phyloP scores from a whole-genome alignment of 1,140 invertebrate species.

The Ditylenchus dipsaci region DNA sequence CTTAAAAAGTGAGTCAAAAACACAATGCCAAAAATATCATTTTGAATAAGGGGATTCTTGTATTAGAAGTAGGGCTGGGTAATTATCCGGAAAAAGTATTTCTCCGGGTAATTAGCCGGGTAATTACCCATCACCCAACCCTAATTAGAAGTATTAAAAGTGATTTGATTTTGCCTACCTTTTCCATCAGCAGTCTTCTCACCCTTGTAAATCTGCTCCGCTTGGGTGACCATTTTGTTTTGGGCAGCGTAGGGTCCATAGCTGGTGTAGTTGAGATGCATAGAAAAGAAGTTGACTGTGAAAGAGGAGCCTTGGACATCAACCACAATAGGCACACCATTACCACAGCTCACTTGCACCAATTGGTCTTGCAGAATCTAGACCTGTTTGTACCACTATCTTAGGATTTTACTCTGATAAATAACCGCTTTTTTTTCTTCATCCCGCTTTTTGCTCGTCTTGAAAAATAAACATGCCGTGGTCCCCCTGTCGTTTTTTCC shows the following conservation, averaged over 20 bases:
- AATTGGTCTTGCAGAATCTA: not conserved
- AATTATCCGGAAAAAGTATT: too few relatives aligned
- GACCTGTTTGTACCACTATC: too few relatives aligned
- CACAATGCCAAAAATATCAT: not conserved
- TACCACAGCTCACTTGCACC: constrained; percentile 12
- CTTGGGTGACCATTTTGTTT: constrained; percentile 34
- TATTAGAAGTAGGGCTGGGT: not conserved
- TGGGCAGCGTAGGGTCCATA: constrained; percentile 38
- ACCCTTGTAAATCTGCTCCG: constrained; percentile 33
- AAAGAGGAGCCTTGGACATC: not conserved
- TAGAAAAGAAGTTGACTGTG: constrained; percentile 21
- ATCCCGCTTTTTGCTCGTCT: not conserved
- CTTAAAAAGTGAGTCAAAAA: too few relatives aligned
- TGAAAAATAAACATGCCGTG: not conserved
- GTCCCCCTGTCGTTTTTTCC: too few relatives aligned
- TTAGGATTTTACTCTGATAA: not conserved
- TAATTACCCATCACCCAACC: too few relatives aligned
- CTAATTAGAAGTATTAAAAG: too few relatives aligned
- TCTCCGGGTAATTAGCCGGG: too few relatives aligned
- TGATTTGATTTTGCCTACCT: not conserved
- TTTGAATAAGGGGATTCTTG: not conserved
- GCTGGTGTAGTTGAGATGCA: constrained; percentile 32
- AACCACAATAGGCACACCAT: constrained; percentile 15
- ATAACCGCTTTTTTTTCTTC: constrained; percentile 2
- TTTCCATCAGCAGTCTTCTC: constrained; percentile 25